Evolutionary conservation across 2,888 invertebrate genomes (phyloP).

Genomic region (Lampropteryx suffumata): DNA sequence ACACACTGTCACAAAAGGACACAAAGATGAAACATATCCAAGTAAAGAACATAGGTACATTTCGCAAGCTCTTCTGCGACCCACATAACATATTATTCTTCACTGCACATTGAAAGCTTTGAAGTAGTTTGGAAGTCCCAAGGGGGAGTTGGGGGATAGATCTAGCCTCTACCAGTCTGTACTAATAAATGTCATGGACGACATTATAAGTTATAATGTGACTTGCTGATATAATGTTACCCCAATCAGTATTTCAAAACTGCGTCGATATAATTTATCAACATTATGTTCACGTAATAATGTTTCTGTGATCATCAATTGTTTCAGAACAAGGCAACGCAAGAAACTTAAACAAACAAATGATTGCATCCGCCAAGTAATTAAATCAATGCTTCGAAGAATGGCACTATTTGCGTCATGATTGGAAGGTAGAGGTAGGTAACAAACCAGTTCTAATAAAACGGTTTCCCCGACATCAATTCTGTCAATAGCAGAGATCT

Average conservation of each 20-base stretch:
- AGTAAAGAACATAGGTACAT: constrained; percentile 3
- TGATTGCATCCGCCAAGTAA: constrained; percentile 26
- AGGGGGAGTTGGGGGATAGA: neutral
- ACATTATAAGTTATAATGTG: neutral
- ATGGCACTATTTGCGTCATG: constrained; percentile 20
- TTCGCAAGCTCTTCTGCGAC: neutral
- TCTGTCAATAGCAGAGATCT: constrained; percentile 14
- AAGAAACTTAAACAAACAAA: constrained; percentile 26
- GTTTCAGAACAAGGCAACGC: constrained; percentile 18
- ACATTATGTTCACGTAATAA: constrained; percentile 1
- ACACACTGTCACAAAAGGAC: no score
- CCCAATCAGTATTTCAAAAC: constrained; percentile 6
- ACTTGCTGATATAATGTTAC: constrained; percentile 1
- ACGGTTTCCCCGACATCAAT: constrained; percentile 5
- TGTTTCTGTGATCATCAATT: constrained; percentile 11
- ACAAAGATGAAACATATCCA: neutral
- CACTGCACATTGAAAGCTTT: constrained; percentile 2
- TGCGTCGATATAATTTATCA: constrained; percentile 14
- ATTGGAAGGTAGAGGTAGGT: constrained; percentile 1
- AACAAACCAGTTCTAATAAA: neutral
- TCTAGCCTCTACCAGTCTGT: neutral
- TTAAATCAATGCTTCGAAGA: constrained; percentile 23
- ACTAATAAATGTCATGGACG: neutral
- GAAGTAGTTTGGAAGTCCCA: neutral
- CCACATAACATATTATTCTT: neutral